Percentiles rank a stretch among this genome's conserved stretches.
These are phyloP conservation scores for Fulica atra DNA, from an alignment of 2,113 vertebrate genomes.

Conservation along the genomic window DNA sequence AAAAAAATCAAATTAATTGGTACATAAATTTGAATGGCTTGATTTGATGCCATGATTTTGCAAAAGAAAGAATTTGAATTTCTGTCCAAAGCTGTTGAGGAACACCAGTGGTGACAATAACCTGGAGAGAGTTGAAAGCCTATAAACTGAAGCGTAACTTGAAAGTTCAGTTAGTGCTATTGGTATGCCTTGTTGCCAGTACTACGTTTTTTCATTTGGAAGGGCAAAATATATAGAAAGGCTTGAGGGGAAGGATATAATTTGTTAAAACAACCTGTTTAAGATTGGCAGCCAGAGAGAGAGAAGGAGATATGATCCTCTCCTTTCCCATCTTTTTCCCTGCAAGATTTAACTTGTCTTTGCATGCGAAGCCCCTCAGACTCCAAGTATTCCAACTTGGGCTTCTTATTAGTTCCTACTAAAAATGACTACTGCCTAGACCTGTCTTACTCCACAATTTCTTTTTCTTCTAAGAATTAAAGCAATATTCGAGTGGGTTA, in stretches of 20 bases:
- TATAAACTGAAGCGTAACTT: background rate
- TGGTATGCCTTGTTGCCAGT: background rate
- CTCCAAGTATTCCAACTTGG: background rate
- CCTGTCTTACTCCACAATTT: background rate
- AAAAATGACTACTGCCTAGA: background rate
- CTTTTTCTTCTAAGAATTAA: background rate
- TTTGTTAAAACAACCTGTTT: background rate
- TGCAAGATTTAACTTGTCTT: background rate
- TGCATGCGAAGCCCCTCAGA: background rate
- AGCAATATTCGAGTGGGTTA: background rate
- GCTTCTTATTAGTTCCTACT: background rate
- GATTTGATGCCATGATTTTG: background rate
- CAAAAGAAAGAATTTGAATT: background rate
- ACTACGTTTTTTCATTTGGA: background rate
- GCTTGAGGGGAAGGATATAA: background rate
- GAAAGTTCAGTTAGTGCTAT: background rate
- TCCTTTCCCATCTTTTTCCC: background rate
- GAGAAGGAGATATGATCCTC: background rate
- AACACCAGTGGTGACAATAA: accelerated
- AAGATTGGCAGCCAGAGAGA: background rate
- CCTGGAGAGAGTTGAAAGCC: background rate
- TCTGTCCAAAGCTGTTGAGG: background rate
- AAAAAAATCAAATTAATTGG: background rate
- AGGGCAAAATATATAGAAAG: background rate
- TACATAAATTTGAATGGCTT: background rate